These are phyloP conservation scores for Thyatira batis DNA, from an alignment of 2,888 invertebrate species.

Conservation along the genomic window DNA sequence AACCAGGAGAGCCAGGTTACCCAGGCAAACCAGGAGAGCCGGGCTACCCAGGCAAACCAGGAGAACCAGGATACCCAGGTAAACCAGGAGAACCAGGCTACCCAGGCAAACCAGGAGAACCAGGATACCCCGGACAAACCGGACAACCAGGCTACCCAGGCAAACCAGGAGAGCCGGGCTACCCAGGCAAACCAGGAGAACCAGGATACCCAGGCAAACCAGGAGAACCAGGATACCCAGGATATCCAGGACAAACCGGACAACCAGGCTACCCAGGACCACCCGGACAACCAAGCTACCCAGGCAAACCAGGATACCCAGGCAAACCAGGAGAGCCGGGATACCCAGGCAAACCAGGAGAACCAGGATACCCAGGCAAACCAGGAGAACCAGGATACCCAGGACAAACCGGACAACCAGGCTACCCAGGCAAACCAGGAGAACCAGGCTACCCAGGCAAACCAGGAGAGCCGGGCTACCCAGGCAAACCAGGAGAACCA, in stretches of 20 bases:
- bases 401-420: slow-evolving; percentile 3
- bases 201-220: slow-evolving; percentile 27
- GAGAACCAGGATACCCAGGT: slow-evolving; percentile 17
- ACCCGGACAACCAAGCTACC: slow-evolving; percentile 60
- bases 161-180: slow-evolving; percentile 23
- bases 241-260: slow-evolving; percentile 26
- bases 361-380: slow-evolving; percentile 22
- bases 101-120: slow-evolving; percentile 16
- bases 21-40: slow-evolving; percentile 45
- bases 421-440: slow-evolving; percentile 20
- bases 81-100: slow-evolving; percentile 19
- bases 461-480: no score
- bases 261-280: slow-evolving; percentile 31
- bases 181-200: slow-evolving; percentile 27
- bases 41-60: slow-evolving; percentile 33
- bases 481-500: no score
- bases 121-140: slow-evolving; percentile 18
- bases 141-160: slow-evolving; percentile 21
- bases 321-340: slow-evolving; percentile 41
- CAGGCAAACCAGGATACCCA: slow-evolving; percentile 46
- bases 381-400: slow-evolving; percentile 21
- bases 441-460: slow-evolving; percentile 34
- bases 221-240: slow-evolving; percentile 13
- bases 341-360: slow-evolving; percentile 27
- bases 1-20: slow-evolving; percentile 22